Base-by-base conservation (phyloP, 2,888 invertebrate genomes). In the Chouioia cunea region DNA sequence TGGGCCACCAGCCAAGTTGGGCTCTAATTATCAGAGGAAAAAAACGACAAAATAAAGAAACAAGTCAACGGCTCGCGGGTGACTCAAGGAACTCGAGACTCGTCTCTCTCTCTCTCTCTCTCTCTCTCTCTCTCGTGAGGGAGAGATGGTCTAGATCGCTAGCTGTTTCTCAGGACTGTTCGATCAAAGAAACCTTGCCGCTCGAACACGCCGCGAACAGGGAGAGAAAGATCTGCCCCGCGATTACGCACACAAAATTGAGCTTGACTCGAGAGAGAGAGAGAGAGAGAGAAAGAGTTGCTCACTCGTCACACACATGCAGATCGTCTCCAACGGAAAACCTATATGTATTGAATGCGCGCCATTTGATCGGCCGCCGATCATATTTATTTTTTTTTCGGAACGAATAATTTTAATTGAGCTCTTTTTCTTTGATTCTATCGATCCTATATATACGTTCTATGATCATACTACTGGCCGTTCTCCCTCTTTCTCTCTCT, bases 21-120 rank as follows among this genome's bases (percentile, higher is more conserved):
- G 77, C 77, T 77, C 79, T 82, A 82, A 82, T 82, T 82, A 72
- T 82, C 36, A 12, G 36, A 6, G 6, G 10, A 10, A 6, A 12
- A 36, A 36, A 36, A 10, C 36, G 36, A 36, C 6, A 12, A 12
- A 1, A 81, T 79, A 79, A 77, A 76, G 56, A 72, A 71, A 66
- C 27, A 22, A 36, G 46, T 2, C n/a, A n/a, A 20, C 36, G 44
- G 60, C 14, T 22, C 66, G 53, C 66, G 65, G 65, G 57, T 58
- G 57, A 58, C 50, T 46, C 3, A 27, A 27, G 27, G 27, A 27
- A 6, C 27, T 27, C 36, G 48, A 50, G 56, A 56, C 15, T 15
- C 50, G 62, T n/a, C n/a, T n/a, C n/a, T n/a, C n/a, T n/a, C n/a
- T n/a, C n/a, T n/a, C n/a, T n/a, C n/a, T n/a, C n/a, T n/a, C n/a